Evolutionary conservation across 37 sponge, comb jelly and placozoan species (phyloP), one percentile per base, ranked within the genome.

Genomic region (Petrosia ficiformis): DNA sequence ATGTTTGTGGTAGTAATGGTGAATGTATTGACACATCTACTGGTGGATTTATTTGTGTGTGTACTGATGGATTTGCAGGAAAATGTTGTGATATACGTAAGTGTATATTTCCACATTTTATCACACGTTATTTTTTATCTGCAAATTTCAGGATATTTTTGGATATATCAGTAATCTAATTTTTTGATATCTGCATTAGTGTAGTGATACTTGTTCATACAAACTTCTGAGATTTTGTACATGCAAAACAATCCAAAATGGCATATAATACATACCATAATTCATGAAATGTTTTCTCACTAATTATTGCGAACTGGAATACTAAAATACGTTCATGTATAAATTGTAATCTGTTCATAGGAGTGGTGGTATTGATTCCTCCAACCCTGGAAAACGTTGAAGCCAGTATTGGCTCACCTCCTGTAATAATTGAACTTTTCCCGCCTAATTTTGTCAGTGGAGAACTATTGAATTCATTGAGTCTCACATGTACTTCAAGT

Each of bases 401-500:
- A 48, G 54, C 54, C 8, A 19, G 14, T 19, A 14, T 48, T 48
- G 54, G 54, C 8, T 14, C 14, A 19, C 14, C 8, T 8, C 8
- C 14, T 8, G 14, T 19, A 48, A 48, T 14, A 8, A 19, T 19
- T 14, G 8, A 8, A 19, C 54, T 48, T 48, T 48, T 48, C 14
- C 54, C 54, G 14, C 54, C 54, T 48, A 19, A 48, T 48, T 19
- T 19, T 48, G 54, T 14, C 8, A 48, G 14, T 19, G 54, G 54
- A 28, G 24, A 42, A 19, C 52, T 42, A n/a, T 71, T 71, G 4
- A 29, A 28, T 4, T 28, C 42, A 43, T 4, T 42, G 3, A 43
- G 10, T 33, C 60, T 84, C 29, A 71, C 44, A 21, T 84, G 84
- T 39, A 26, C 37, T 14, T 70, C 59, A 43, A 35, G 52, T 25